phyloP scores from a whole-genome alignment of 2,888 invertebrate species.

The Artemia sp. region DNA sequence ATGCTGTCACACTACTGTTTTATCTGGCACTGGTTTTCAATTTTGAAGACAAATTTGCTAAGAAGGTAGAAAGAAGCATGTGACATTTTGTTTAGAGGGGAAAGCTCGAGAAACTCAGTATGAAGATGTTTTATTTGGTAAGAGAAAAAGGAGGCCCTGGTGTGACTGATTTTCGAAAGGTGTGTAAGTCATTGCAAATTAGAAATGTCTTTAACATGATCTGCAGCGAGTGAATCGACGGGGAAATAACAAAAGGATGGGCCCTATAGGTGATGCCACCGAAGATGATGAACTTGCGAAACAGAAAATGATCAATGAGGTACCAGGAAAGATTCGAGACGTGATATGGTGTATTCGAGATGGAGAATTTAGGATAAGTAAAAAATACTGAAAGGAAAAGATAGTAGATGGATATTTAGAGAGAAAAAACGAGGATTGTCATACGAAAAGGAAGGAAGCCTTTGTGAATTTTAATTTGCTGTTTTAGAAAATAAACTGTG shows the following conservation, averaged over 20 bases:
- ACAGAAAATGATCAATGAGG: neutral
- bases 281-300: neutral
- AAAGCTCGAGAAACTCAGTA: neutral
- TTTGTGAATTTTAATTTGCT: neutral
- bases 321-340: neutral
- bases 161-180: neutral
- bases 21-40: too few relatives aligned
- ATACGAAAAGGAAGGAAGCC: neutral
- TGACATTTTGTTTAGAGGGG: neutral
- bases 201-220: neutral
- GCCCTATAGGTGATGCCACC: neutral
- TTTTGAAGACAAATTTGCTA: too few relatives aligned
- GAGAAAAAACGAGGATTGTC: neutral
- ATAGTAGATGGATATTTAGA: slow-evolving; percentile 10
- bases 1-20: too few relatives aligned
- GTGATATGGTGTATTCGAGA: neutral
- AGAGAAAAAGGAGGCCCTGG: neutral
- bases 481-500: too few relatives aligned
- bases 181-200: neutral
- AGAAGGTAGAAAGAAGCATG: too few relatives aligned
- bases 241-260: neutral
- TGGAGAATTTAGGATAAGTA: neutral
- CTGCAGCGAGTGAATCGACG: slow-evolving; percentile 2
- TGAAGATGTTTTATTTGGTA: neutral
- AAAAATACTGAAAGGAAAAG: neutral